phyloP scores from a whole-genome alignment of 2,888 invertebrate genomes.

The Plemyria rubiginata region DNA sequence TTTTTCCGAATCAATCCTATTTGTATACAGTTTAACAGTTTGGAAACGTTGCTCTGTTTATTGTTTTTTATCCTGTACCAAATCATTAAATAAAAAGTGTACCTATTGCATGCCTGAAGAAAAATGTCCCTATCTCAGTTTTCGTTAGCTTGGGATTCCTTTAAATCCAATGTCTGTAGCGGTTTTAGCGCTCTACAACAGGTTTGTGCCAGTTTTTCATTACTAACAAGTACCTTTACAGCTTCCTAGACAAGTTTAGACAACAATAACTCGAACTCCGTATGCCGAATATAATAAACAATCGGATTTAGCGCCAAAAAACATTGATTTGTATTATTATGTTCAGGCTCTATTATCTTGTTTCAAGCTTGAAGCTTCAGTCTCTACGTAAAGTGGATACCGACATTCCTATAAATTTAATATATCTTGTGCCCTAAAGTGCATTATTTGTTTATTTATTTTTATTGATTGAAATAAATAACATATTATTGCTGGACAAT shows the following conservation, averaged over 20 bases:
- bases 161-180: constrained; percentile 69
- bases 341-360: no score
- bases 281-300: not conserved
- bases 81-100: constrained; percentile 1
- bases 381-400: no score
- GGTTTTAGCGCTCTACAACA: constrained; percentile 77
- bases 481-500: no score
- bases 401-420: no score
- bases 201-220: constrained; percentile 50
- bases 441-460: no score
- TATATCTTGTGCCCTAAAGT: no score
- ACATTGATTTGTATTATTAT: not conserved
- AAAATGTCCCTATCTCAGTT: constrained; percentile 30
- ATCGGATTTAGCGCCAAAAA: not conserved
- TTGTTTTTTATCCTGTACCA: constrained; percentile 7
- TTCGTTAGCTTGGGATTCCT: constrained; percentile 73
- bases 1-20: no score
- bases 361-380: no score
- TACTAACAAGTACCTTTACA: not conserved
- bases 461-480: no score
- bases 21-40: no score
- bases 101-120: constrained; percentile 3
- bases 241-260: not conserved
- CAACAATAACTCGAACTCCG: not conserved
- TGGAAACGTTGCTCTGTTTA: no score